Conservation (phyloP, 2,888 invertebrate species). For the Mythimna lalbum region DNA sequence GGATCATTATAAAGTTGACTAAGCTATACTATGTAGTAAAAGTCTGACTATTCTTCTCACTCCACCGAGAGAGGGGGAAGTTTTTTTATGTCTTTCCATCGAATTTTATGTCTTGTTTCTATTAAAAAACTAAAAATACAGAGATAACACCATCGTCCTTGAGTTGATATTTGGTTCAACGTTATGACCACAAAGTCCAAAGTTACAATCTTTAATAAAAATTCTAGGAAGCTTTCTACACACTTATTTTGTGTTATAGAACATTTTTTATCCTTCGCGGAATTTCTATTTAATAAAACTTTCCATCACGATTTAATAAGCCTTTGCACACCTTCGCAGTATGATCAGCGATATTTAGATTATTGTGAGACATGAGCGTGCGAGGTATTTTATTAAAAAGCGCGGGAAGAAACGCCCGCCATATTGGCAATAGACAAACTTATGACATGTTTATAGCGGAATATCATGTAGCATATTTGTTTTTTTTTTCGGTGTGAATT, state of each 20-base stretch:
- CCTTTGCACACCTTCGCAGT: constrained; percentile 28
- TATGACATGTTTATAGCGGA: constrained; percentile 56
- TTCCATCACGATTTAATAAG: constrained; percentile 53
- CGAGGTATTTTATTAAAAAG: constrained; percentile 64
- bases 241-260: background rate
- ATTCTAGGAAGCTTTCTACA: too few species aligned
- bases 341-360: constrained; percentile 49
- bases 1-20: too few species aligned
- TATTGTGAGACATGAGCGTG: constrained; percentile 50
- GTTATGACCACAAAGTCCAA: too few species aligned
- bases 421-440: constrained; percentile 62
- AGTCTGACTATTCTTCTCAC: too few species aligned
- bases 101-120: too few species aligned
- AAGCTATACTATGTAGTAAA: too few species aligned
- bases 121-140: too few species aligned
- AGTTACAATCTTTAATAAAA: too few species aligned
- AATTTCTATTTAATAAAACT: constrained; percentile 40
- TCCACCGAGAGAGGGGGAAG: too few species aligned
- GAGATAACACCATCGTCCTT: too few species aligned
- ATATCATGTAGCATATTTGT: constrained; percentile 15
- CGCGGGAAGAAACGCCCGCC: constrained; percentile 52
- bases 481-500: constrained; percentile 27
- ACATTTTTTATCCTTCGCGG: constrained; percentile 12
- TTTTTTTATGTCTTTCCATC: too few species aligned
- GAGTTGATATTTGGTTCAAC: too few species aligned